Percentiles rank a stretch among this genome's conserved stretches.
Evolutionary conservation across 2,888 invertebrate genomes (phyloP).

Genomic region (Folsomia manolachei): DNA sequence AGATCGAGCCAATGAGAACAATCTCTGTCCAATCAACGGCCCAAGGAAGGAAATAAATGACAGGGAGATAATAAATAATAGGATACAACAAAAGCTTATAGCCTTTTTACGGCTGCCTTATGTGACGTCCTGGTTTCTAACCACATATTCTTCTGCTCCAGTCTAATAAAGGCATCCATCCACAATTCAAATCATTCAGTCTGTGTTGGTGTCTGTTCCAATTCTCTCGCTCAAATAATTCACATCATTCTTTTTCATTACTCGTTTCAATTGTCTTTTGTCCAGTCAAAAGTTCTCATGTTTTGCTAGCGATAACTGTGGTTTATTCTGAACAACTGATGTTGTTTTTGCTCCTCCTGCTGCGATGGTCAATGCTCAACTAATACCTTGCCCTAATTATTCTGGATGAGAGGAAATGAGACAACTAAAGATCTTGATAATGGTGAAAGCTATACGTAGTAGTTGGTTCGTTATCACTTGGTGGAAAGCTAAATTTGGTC

Average conservation of each 20-base stretch:
- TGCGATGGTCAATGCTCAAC: neutral
- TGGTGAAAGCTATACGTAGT: no score
- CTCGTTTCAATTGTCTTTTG: neutral
- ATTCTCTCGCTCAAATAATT: conserved; percentile 5
- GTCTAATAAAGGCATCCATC: conserved; percentile 15
- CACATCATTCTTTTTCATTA: neutral
- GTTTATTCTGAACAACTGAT: no score
- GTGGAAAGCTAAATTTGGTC: no score
- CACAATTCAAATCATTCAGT: no score
- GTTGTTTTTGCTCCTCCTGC: no score
- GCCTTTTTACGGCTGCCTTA: conserved; percentile 15
- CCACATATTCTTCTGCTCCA: no score
- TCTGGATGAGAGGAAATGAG: neutral
- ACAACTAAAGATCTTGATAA: neutral
- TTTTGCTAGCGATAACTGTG: no score
- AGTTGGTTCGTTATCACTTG: no score
- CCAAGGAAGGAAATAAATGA: conserved; percentile 19
- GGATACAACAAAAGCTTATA: conserved; percentile 5
- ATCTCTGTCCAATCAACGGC: conserved; percentile 15
- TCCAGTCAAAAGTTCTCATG: neutral
- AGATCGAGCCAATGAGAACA: neutral
- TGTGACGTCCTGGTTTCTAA: conserved; percentile 15
- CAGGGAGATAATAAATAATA: conserved; percentile 15
- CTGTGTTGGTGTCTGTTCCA: neutral
- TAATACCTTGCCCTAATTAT: neutral